phyloP scores from a whole-genome alignment of 2,113 vertebrate genomes.

The Oncorhynchus masou region DNA sequence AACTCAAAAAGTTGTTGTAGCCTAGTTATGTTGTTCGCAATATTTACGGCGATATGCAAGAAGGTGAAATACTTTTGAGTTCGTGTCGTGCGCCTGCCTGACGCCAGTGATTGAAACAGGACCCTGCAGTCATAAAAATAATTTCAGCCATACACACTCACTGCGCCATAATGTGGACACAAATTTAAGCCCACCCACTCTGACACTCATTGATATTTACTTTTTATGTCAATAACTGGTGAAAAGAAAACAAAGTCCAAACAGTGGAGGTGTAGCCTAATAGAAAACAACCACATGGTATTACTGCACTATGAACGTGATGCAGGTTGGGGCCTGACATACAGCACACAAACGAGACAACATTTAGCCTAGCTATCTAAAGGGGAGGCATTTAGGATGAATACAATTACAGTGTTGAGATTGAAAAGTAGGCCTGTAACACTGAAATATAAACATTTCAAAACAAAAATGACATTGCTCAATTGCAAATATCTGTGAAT shows the following conservation, averaged over 20 bases:
- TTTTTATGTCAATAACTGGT: no score
- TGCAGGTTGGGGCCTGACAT: no score
- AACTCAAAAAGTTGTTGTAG: slow-evolving; percentile 5
- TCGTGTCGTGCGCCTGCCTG: slow-evolving; percentile 66
- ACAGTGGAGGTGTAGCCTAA: background rate
- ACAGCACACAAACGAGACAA: no score
- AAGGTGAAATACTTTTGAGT: slow-evolving; percentile 53
- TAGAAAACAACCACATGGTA: background rate
- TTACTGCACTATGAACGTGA: no score
- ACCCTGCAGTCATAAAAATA: slow-evolving; percentile 68
- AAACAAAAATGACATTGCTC: no score
- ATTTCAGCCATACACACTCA: slow-evolving; percentile 60
- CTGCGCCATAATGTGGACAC: slow-evolving; percentile 44
- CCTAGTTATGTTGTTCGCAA: slow-evolving; percentile 1
- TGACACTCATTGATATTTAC: no score
- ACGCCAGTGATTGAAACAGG: slow-evolving; percentile 79
- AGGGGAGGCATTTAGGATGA: background rate
- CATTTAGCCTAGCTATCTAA: background rate
- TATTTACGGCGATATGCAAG: slow-evolving; percentile 37
- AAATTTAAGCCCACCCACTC: background rate
- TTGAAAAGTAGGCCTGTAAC: no score
- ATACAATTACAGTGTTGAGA: no score
- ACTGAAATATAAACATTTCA: no score
- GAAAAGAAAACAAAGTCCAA: background rate
- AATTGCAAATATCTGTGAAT: no score